Conservation (phyloP, 1,140 invertebrate genomes). For the Phymastichus coffea region DNA sequence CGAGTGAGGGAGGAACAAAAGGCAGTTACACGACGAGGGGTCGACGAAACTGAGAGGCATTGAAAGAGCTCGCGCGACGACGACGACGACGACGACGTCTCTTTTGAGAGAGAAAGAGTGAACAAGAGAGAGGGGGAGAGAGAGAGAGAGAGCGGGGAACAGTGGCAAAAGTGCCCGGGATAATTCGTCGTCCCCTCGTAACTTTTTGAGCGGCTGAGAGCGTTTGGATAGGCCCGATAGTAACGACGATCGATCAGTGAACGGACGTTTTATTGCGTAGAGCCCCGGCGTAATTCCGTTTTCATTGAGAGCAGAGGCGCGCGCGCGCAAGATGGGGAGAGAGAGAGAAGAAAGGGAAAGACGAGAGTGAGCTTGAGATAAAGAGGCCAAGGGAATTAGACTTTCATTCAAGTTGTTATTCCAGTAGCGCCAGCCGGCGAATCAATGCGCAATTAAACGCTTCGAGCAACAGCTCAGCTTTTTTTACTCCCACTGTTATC, state of each 20-base stretch:
- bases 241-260: no score
- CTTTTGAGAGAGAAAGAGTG: not conserved
- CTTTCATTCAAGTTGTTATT: not conserved
- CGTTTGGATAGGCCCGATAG: slow-evolving; percentile 13
- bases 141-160: not conserved
- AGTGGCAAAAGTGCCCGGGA: slow-evolving; percentile 12
- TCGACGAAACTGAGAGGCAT: no score
- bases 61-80: no score
- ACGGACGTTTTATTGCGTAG: slow-evolving; percentile 2
- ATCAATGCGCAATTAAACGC: not conserved
- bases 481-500: no score
- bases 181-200: slow-evolving; percentile 2
- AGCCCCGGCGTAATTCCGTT: slow-evolving; percentile 15
- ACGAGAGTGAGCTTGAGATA: no score
- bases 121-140: not conserved
- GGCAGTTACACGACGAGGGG: no score
- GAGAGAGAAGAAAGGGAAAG: not conserved
- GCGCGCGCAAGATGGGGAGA: not conserved
- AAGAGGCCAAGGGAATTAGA: not conserved
- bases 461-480: no score
- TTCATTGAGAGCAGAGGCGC: slow-evolving; percentile 6
- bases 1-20: not conserved
- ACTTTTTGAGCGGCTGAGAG: not conserved
- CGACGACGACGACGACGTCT: not conserved
- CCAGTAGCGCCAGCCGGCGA: no score